Conservation (phyloP, 1,140 invertebrate species). For the Hypothenemus hampei region DNA sequence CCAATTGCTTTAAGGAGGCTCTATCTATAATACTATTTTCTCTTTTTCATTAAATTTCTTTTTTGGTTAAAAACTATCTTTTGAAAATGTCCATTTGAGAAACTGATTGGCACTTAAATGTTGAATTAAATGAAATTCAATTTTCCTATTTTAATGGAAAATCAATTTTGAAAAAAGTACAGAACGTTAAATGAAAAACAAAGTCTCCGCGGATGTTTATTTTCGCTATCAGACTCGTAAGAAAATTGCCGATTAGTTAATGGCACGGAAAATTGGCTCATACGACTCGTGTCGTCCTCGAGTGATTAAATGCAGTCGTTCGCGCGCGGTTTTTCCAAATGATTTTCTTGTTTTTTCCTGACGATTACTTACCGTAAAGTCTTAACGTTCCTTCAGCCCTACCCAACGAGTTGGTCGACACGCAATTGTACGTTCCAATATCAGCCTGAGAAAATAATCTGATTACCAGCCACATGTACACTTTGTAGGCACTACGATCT, state of each 20-base stretch:
- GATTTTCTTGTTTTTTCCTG: neutral
- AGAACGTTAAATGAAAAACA: too few relatives aligned
- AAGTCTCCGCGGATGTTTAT: too few relatives aligned
- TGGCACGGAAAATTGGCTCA: constrained; percentile 8
- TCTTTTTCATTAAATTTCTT: too few relatives aligned
- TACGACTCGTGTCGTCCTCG: neutral
- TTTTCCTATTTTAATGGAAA: too few relatives aligned
- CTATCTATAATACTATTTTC: too few relatives aligned
- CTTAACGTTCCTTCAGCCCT: constrained; percentile 77
- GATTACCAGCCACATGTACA: constrained; percentile 79
- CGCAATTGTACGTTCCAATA: constrained; percentile 85
- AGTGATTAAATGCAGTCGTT: neutral
- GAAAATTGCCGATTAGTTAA: constrained; percentile 2
- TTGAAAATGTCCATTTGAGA: too few relatives aligned
- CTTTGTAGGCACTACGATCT: constrained; percentile 72
- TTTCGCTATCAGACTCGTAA: too few relatives aligned
- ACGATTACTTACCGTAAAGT: constrained; percentile 69
- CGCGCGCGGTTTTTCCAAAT: neutral
- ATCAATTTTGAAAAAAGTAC: too few relatives aligned
- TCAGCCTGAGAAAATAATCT: constrained; percentile 71
- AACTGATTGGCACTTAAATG: too few relatives aligned
- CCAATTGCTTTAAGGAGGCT: too few relatives aligned
- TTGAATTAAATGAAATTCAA: too few relatives aligned
- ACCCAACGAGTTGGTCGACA: constrained; percentile 84
- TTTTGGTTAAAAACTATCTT: too few relatives aligned